phyloP scores from a whole-genome alignment of 2,113 vertebrate genomes.

The Eretmochelys imbricata region DNA sequence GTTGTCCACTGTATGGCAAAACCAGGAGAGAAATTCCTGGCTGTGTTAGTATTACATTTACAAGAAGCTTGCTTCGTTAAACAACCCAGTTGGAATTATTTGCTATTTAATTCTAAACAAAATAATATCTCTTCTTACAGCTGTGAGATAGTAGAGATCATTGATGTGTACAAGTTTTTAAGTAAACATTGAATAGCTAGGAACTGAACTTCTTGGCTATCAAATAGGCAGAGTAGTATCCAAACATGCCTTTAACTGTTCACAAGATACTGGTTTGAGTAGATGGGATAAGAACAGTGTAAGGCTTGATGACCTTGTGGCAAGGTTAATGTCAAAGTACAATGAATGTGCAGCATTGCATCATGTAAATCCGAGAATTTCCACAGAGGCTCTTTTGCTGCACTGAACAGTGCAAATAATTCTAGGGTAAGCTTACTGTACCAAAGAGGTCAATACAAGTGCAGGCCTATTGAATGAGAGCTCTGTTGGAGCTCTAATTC shows the following conservation, averaged over 20 bases:
- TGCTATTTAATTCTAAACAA: conserved; percentile 52
- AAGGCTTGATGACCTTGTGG: neutral
- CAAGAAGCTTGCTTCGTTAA: conserved; percentile 43
- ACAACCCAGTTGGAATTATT: conserved; percentile 44
- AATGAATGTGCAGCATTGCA: neutral
- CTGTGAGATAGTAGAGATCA: neutral
- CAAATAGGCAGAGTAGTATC: neutral
- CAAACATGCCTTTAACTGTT: neutral
- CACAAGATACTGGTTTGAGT: neutral
- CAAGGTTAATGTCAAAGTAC: conserved; percentile 23
- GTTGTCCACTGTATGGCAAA: conserved; percentile 50
- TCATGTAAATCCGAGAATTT: conserved; percentile 5
- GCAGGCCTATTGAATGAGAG: neutral
- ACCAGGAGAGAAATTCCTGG: conserved; percentile 49
- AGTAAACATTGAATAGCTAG: neutral
- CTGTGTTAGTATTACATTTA: conserved; percentile 42
- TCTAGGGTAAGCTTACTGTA: conserved; percentile 2
- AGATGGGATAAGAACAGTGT: neutral
- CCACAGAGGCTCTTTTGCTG: conserved; percentile 20
- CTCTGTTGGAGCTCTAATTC: neutral
- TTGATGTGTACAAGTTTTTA: neutral
- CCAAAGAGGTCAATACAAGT: neutral
- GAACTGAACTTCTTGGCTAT: neutral
- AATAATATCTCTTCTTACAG: conserved; percentile 47
- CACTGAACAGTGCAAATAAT: conserved; percentile 2